These are phyloP conservation scores for Camponotus floridanus DNA, from an alignment of 1,140 invertebrate species.

Conservation along the genomic window DNA sequence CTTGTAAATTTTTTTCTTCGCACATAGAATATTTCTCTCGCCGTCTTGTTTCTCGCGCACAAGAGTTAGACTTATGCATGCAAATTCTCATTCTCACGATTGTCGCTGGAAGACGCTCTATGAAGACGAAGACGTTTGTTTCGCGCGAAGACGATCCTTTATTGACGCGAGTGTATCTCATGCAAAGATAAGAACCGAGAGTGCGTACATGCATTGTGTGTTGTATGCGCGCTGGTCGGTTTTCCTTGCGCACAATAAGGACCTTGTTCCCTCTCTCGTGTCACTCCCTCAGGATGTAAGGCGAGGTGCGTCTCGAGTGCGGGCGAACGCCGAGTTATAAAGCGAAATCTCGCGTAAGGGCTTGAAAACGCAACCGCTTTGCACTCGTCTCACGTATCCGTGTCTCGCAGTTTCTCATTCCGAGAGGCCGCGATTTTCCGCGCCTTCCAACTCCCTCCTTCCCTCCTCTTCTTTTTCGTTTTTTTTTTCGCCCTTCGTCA, in stretches of 20 bases:
- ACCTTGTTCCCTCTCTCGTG: conserved; percentile 7
- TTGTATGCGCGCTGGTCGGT: not conserved
- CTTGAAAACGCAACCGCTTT: conserved; percentile 38
- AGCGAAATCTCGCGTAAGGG: conserved; percentile 49
- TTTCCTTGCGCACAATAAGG: conserved; percentile 19
- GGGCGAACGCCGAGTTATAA: conserved; percentile 26
- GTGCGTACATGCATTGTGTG: not conserved
- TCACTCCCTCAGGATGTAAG: conserved; percentile 7
- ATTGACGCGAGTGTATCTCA: conserved; percentile 16
- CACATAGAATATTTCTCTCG: not conserved
- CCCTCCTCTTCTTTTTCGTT: not conserved
- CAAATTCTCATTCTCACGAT: not conserved
- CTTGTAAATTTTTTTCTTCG: conserved; percentile 20
- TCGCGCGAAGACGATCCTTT: conserved; percentile 16
- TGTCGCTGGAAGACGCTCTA: not conserved
- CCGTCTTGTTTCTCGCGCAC: not conserved
- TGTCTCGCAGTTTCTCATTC: conserved; percentile 50
- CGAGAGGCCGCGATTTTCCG: conserved; percentile 59
- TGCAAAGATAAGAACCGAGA: not conserved
- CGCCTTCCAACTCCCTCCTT: conserved; percentile 10
- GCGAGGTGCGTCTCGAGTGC: conserved; percentile 18
- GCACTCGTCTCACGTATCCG: conserved; percentile 59
- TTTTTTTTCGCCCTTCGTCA: not conserved
- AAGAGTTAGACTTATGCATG: no score
- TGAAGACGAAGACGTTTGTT: not conserved